Evolutionary conservation across 2,888 invertebrate species (phyloP), one percentile per base, ranked within the genome.

Genomic region (Torymus tubicola): DNA sequence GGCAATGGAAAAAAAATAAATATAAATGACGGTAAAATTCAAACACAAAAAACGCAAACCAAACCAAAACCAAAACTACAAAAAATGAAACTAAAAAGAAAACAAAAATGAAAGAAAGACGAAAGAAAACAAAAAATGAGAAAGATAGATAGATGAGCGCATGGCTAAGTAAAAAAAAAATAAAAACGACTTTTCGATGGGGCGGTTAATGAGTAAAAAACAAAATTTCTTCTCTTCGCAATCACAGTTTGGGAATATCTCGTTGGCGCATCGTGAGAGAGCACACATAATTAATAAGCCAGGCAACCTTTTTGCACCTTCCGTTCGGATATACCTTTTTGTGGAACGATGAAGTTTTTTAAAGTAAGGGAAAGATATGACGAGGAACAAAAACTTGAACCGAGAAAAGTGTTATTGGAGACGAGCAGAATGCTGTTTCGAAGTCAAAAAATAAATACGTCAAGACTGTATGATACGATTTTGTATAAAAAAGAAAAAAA

Each of bases 371-470:
- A 72, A 57, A 14, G 57, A 76, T 31, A 78, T 55, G 70, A 69
- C 13, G 24, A 77, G 57, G 60, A 69, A 74, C 71, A 73, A 67
- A 69, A 73, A 71, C 58, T 42, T 61, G 50, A 78, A 75, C 24
- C 21, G 80, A 80, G 82, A 82, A 82, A 82, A 82, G 82, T 82
- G 82, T 82, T 80, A 78, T 72, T 78, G 74, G 78, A 70, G 55
- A 70, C 50, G 18, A 53, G 21, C 61, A n/a, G 74, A 21, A 21
- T 74, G 61, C 60, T 24, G 14, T 72, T 72, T 63, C 31, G 57
- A 42, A 64, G 42, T 73, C 64, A 68, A 64, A 65, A 74, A 65
- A 21, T 67, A n/a, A 63, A 12, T 42, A 18, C 18, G 18, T 18
- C 42, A 21, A 68, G 65, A 52, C 69, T 74, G 80, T 80, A 75